Conservation (phyloP, 2,888 invertebrate genomes). For the Unio pictorum region DNA sequence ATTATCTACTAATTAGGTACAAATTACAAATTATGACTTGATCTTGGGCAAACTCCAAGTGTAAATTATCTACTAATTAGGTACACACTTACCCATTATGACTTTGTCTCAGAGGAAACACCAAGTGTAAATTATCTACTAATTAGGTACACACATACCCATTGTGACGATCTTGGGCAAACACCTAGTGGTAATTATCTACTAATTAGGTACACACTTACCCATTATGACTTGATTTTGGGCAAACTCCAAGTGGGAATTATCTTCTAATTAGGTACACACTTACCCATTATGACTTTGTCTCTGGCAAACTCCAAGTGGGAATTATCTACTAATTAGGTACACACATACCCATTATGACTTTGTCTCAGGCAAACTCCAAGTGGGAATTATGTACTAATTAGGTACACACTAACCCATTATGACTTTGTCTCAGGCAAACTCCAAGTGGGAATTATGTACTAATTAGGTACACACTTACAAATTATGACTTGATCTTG, state of each 20-base stretch:
- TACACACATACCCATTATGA: constrained; percentile 81
- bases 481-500: constrained; percentile 97
- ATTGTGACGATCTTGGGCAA: constrained; percentile 95
- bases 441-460: constrained; percentile 93
- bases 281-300: too few species aligned
- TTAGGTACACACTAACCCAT: constrained; percentile 81
- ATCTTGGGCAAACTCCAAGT: too few species aligned
- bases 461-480: constrained; percentile 79
- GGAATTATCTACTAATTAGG: constrained; percentile 85
- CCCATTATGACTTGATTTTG: constrained; percentile 80
- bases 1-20: too few species aligned
- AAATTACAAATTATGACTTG: too few species aligned
- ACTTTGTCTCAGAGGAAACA: too few species aligned
- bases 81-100: too few species aligned
- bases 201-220: constrained; percentile 75
- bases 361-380: constrained; percentile 92
- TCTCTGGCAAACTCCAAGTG: constrained; percentile 84
- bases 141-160: too few species aligned
- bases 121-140: too few species aligned
- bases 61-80: too few species aligned
- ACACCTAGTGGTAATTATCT: constrained; percentile 93
- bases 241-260: constrained; percentile 94
- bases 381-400: constrained; percentile 93
- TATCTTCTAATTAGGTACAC: constrained; percentile 82
- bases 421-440: constrained; percentile 93